A percentile compares a stretch with the other conserved stretches of the same genome.
Conservation (phyloP, 2,888 invertebrate species). For the Eupelmus urozonus region DNA sequence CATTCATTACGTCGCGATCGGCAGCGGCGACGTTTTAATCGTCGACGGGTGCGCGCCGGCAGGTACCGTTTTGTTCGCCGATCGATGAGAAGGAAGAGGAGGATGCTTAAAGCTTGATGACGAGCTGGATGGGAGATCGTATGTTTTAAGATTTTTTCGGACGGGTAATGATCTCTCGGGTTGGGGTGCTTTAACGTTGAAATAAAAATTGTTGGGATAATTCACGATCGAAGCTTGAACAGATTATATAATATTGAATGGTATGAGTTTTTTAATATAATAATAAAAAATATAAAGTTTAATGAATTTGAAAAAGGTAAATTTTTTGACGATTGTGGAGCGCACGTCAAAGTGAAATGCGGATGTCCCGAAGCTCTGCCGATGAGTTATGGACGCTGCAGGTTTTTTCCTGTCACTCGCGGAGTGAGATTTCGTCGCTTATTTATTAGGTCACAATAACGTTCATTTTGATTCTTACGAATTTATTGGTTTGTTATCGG, state of each 20-base stretch:
- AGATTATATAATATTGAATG: too few species aligned
- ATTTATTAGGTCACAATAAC: conserved; percentile 6
- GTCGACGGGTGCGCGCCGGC: not conserved
- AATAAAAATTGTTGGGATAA: not conserved
- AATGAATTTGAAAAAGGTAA: not conserved
- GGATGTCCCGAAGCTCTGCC: not conserved
- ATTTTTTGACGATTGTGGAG: not conserved
- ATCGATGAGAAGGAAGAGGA: conserved; percentile 35
- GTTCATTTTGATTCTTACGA: not conserved
- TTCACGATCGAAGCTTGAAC: too few species aligned
- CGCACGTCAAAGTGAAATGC: conserved; percentile 8
- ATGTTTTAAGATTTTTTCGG: not conserved
- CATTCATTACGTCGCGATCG: conserved; percentile 27
- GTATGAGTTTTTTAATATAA: too few species aligned
- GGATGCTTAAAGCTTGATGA: not conserved
- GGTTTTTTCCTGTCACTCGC: not conserved
- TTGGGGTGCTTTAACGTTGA: not conserved
- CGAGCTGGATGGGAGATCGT: too few species aligned
- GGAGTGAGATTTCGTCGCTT: conserved; percentile 5
- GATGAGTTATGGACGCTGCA: conserved; percentile 14
- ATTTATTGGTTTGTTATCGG: not conserved
- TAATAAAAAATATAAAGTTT: too few species aligned
- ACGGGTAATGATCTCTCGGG: too few species aligned
- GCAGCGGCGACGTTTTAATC: conserved; percentile 48
- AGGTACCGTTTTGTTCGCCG: conserved; percentile 39